Percentiles rank a stretch among this genome's conserved stretches.
phyloP scores from a whole-genome alignment of 2,888 invertebrate genomes.

The Crepidodera aurea region DNA sequence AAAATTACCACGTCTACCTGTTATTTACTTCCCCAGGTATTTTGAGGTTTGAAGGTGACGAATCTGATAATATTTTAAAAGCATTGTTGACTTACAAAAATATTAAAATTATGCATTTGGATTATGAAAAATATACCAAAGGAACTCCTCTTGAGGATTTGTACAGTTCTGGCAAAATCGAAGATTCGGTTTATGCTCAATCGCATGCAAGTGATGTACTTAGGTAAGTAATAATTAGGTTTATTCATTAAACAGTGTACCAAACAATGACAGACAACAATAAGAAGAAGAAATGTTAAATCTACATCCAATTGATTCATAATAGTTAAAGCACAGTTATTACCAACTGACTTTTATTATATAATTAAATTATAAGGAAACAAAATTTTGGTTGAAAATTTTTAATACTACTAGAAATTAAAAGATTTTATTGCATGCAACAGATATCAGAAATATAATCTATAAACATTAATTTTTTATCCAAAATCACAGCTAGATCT shows the following conservation, averaged over 20 bases:
- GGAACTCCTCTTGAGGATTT: constrained; percentile 68
- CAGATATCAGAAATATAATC: too few species aligned
- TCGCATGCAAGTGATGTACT: constrained; percentile 73
- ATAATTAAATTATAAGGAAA: too few species aligned
- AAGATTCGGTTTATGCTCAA: constrained; percentile 65
- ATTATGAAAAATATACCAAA: constrained; percentile 64
- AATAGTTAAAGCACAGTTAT: too few species aligned
- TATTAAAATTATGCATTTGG: constrained; percentile 63
- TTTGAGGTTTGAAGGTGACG: constrained; percentile 45
- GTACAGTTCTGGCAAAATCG: constrained; percentile 63
- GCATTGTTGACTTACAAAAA: constrained; percentile 63
- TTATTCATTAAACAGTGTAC: not conserved
- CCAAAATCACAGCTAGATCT: too few species aligned
- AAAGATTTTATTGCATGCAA: too few species aligned
- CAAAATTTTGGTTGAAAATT: too few species aligned
- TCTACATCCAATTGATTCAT: too few species aligned
- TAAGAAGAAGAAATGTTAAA: too few species aligned
- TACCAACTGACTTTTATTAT: too few species aligned
- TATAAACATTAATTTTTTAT: too few species aligned
- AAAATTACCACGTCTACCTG: constrained; percentile 66
- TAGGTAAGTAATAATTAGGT: constrained; percentile 44
- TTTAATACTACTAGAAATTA: too few species aligned
- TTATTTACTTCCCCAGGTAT: constrained; percentile 64
- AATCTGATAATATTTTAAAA: constrained; percentile 56
- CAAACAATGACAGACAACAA: not conserved